phyloP scores from a whole-genome alignment of 2,113 vertebrate genomes.

The Astur gentilis region DNA sequence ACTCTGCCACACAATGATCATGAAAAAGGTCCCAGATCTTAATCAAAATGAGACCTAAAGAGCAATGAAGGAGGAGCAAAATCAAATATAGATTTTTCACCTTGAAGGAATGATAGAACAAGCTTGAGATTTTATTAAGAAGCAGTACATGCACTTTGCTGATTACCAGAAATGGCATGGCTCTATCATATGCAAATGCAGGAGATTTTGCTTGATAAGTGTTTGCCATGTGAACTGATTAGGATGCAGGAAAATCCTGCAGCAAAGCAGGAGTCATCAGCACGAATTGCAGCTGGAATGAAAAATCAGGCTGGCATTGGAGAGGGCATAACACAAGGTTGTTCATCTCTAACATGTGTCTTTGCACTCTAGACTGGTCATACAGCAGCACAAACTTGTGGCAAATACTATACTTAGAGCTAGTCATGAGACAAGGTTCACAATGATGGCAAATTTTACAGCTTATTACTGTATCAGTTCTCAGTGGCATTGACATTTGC shows the following conservation, averaged over 20 bases:
- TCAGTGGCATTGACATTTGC: background rate
- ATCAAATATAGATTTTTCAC: background rate
- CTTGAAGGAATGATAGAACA: background rate
- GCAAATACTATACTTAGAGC: background rate
- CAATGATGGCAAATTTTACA: background rate
- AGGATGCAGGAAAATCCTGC: background rate
- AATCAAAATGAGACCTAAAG: background rate
- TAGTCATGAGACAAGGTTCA: background rate
- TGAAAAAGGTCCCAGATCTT: background rate
- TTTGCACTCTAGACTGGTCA: background rate
- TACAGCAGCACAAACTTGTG: background rate
- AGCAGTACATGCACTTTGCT: background rate
- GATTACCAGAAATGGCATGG: background rate
- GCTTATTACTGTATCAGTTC: background rate
- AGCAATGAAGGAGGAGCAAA: background rate
- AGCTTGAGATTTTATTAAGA: background rate
- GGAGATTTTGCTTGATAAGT: conserved; percentile 24
- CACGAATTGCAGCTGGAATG: background rate
- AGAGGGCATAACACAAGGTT: background rate
- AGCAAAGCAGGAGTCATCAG: background rate
- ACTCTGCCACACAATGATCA: background rate
- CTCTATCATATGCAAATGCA: background rate
- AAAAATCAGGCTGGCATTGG: background rate
- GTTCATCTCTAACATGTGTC: background rate
- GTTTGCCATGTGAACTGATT: background rate